Evolutionary conservation across 2,888 invertebrate genomes (phyloP).

Genomic region (Tetranychus truncatus): DNA sequence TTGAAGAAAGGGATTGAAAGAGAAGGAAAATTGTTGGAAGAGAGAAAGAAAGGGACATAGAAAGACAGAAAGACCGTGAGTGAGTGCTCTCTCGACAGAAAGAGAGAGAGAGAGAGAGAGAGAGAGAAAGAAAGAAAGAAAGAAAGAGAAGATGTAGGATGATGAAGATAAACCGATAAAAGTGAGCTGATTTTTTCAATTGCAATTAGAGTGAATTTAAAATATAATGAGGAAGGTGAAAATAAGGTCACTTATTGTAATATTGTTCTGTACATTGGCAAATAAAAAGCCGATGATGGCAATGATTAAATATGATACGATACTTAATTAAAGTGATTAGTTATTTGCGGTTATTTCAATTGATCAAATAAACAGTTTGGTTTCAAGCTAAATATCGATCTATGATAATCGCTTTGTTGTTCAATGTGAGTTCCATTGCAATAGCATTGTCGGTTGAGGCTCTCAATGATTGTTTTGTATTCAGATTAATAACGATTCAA

Average conservation of each 20-base stretch:
- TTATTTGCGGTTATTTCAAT: too few relatives aligned
- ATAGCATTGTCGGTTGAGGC: too few relatives aligned
- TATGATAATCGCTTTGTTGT: too few relatives aligned
- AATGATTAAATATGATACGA: not conserved
- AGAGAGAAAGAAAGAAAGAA: too few relatives aligned
- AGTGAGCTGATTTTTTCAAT: not conserved
- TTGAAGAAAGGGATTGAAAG: not conserved
- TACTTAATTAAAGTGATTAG: not conserved
- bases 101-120: constrained; percentile 9
- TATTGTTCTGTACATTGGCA: not conserved
- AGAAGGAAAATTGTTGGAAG: not conserved
- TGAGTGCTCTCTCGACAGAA: not conserved
- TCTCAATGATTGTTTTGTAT: too few relatives aligned
- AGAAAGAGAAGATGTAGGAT: not conserved
- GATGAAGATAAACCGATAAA: not conserved
- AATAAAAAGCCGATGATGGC: not conserved
- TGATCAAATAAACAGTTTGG: too few relatives aligned
- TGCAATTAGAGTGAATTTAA: not conserved
- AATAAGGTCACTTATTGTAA: constrained; percentile 1
- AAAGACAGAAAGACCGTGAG: constrained; percentile 4
- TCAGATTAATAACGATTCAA: too few relatives aligned
- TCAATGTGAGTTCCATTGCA: too few relatives aligned
- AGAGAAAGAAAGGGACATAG: constrained; percentile 7
- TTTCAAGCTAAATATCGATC: too few relatives aligned
- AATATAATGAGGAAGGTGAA: not conserved